phyloP scores from a whole-genome alignment of 2,888 invertebrate species.

The Leptopterna dolabrata region DNA sequence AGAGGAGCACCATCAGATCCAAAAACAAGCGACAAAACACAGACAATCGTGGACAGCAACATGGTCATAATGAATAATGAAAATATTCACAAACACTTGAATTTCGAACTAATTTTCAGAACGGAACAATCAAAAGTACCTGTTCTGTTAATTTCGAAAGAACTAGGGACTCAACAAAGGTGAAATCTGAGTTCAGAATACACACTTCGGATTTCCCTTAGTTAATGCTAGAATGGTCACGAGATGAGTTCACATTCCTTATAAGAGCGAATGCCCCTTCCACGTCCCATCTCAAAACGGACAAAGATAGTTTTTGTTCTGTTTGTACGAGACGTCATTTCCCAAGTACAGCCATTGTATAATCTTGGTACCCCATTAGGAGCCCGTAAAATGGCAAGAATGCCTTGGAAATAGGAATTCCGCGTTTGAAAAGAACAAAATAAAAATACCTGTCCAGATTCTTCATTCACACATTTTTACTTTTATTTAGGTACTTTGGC shows the following conservation, averaged over 20 bases:
- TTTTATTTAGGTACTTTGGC: no score
- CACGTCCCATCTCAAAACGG: neutral
- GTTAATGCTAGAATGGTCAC: neutral
- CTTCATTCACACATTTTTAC: neutral
- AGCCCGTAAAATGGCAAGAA: neutral
- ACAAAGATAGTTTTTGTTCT: neutral
- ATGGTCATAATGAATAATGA: neutral
- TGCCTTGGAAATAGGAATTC: neutral
- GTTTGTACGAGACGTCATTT: neutral
- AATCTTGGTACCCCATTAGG: neutral
- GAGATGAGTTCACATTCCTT: neutral
- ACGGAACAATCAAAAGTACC: neutral
- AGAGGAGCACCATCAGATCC: neutral
- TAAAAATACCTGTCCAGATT: neutral
- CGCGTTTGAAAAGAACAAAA: neutral
- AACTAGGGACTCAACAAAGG: conserved; percentile 14
- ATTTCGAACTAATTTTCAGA: neutral
- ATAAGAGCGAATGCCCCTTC: neutral
- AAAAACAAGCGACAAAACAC: neutral
- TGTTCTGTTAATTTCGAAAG: neutral
- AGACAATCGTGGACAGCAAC: neutral
- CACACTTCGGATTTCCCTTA: conserved; percentile 32
- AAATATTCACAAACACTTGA: neutral
- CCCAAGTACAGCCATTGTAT: neutral
- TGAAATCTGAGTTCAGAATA: conserved; percentile 11